phyloP scores from a whole-genome alignment of 2,888 invertebrate species.

The Heliconius ismenius region DNA sequence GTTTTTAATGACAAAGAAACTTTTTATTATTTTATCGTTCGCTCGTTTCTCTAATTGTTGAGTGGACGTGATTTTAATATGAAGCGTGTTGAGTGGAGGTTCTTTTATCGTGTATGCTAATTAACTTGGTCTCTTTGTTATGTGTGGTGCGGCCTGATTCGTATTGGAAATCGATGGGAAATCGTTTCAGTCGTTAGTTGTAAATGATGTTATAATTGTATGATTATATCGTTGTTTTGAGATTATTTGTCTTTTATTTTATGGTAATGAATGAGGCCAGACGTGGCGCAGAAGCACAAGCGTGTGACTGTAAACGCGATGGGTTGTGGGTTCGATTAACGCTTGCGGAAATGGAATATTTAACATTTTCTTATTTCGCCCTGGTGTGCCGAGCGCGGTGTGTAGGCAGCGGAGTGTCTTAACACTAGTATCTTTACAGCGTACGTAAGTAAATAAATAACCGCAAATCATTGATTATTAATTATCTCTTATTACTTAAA shows the following conservation, averaged over 20 bases:
- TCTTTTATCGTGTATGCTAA: slow-evolving; percentile 76
- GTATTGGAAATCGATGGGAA: slow-evolving; percentile 9
- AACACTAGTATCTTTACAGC: too few relatives aligned
- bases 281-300: too few relatives aligned
- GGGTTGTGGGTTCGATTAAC: too few relatives aligned
- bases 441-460: too few relatives aligned
- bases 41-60: slow-evolving; percentile 78
- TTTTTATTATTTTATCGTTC: slow-evolving; percentile 79
- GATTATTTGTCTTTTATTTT: neutral
- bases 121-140: slow-evolving; percentile 57
- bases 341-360: too few relatives aligned
- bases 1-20: slow-evolving; percentile 76
- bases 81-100: slow-evolving; percentile 70
- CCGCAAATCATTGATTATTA: too few relatives aligned
- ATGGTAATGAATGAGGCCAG: neutral
- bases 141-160: slow-evolving; percentile 10
- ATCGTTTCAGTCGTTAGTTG: slow-evolving; percentile 1
- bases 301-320: too few relatives aligned
- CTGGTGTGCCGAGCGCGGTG: too few relatives aligned
- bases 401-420: too few relatives aligned
- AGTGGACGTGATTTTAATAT: slow-evolving; percentile 79
- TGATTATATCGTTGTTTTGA: neutral
- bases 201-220: neutral
- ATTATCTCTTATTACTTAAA: too few relatives aligned
- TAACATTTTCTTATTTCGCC: too few relatives aligned